phyloP scores from a whole-genome alignment of 2,888 invertebrate species.

The Eugnorisma glareosa region DNA sequence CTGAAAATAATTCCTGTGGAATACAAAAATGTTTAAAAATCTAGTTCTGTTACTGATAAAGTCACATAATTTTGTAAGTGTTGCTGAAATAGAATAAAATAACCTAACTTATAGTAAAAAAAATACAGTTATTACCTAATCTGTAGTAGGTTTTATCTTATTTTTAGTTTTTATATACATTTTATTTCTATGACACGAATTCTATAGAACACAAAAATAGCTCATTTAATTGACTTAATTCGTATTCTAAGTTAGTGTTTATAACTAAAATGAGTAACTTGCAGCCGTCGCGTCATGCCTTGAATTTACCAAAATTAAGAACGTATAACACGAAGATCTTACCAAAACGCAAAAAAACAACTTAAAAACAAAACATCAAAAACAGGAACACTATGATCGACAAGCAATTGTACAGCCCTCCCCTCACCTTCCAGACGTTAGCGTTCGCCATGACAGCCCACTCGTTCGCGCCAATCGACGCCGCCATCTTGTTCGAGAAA shows the following conservation, averaged over 20 bases:
- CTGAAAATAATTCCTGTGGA: slow-evolving; percentile 35
- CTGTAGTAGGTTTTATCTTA: background rate
- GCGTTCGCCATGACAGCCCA: slow-evolving; percentile 88
- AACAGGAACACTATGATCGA: slow-evolving; percentile 77
- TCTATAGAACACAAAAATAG: background rate
- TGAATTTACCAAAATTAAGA: background rate
- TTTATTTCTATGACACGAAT: background rate
- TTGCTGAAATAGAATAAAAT: background rate
- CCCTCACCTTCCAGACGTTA: slow-evolving; percentile 90
- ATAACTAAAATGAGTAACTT: background rate
- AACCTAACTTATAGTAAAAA: background rate
- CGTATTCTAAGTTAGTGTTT: too few species aligned
- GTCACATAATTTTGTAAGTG: background rate
- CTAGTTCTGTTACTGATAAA: background rate
- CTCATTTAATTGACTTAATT: background rate
- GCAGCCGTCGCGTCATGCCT: background rate
- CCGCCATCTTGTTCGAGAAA: slow-evolving; percentile 89
- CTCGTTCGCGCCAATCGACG: slow-evolving; percentile 88
- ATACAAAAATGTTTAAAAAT: slow-evolving; percentile 8
- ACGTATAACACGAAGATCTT: slow-evolving; percentile 78
- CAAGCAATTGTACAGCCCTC: slow-evolving; percentile 83
- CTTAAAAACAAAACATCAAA: slow-evolving; percentile 67
- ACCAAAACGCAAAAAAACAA: slow-evolving; percentile 76
- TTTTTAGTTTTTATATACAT: background rate
- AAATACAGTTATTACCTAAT: background rate